Base-by-base conservation (phyloP, 1,140 invertebrate genomes). In the Goniozus legneri region DNA sequence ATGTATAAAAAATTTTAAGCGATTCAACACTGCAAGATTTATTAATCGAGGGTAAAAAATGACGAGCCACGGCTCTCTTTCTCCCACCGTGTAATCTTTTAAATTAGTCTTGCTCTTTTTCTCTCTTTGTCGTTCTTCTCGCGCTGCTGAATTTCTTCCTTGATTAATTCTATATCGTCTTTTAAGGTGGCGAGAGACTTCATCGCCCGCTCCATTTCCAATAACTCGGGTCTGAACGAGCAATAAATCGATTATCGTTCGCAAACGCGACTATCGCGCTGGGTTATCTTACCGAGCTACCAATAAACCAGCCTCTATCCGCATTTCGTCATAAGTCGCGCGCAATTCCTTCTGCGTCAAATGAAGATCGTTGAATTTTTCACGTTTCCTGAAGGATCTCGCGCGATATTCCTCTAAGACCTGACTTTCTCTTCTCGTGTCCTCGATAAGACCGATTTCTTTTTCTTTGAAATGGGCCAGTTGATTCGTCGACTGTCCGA, bases 401-500 rank as follows among this genome's bases (percentile, higher is more conserved):
- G 40, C 33, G 12, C 34, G 13, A 14, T 36, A 33, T 24, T 44
- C 34, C 4, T 49, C 37, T 16, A 60, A 37, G 15, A 42, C 24
- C 7, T 12, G 21, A 12, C 52, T 14, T 12, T 58, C 58, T n/a
- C 37, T 7, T 8, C 35, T 31, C 18, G 57, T 52, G 16, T 59
- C 39, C 14, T 52, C 39, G 4, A 16, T n/a, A 7, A 60, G 21
- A 27, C 49, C 48, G 14, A 35, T 34, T 22, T 56, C 50, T 27
- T 56, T 63, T n/a, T 64, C 58, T 16, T 56, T 56, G 12, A 45
- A 54, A 15, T 64, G 54, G 32, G 56, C 50, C 13, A 62, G 16
- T 7, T 33, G 40, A 37, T 57, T 51, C 12, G 58, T 36, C 12
- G 54, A 39, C 20, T 50, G 24, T 8, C 42, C 44, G 30, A 64